phyloP scores from a whole-genome alignment of 1,140 invertebrate genomes.

The Ectropis grisescens region DNA sequence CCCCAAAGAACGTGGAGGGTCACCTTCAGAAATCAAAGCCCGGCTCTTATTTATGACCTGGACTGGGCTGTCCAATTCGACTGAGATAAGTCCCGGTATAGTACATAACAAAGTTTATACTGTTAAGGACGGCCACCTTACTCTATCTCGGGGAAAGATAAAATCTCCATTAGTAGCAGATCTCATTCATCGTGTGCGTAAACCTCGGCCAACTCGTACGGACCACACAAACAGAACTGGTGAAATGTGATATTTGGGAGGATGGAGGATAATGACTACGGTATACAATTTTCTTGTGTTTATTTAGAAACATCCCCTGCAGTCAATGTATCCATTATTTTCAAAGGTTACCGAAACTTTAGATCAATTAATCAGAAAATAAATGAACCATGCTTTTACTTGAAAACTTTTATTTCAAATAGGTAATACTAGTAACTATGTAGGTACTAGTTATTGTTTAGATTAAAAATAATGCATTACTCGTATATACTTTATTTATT shows the following conservation, averaged over 20 bases:
- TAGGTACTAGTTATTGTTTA: too few relatives aligned
- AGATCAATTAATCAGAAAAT: too few relatives aligned
- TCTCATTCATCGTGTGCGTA: conserved; percentile 52
- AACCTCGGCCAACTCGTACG: conserved; percentile 26
- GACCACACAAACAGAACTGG: conserved; percentile 28
- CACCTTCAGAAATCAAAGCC: conserved; percentile 62
- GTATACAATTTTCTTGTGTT: too few relatives aligned
- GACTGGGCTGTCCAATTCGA: conserved; percentile 38
- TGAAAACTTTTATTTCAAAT: too few relatives aligned
- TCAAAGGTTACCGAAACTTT: too few relatives aligned
- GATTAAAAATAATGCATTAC: too few relatives aligned
- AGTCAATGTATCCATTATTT: too few relatives aligned
- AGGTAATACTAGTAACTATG: too few relatives aligned
- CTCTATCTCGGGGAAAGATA: conserved; percentile 51
- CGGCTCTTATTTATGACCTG: conserved; percentile 60
- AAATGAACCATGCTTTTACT: too few relatives aligned
- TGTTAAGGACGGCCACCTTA: conserved; percentile 46
- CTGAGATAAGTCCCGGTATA: conserved; percentile 48
- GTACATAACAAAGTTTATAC: conserved; percentile 49
- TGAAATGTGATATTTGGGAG: conserved; percentile 28
- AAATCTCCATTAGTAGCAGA: conserved; percentile 60
- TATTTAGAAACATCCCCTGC: too few relatives aligned
- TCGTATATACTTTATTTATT: too few relatives aligned
- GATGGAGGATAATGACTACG: too few relatives aligned
- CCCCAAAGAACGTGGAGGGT: conserved; percentile 39